Conservation (phyloP, 2,113 vertebrate species). For the cattle (Bos taurus) region DNA sequence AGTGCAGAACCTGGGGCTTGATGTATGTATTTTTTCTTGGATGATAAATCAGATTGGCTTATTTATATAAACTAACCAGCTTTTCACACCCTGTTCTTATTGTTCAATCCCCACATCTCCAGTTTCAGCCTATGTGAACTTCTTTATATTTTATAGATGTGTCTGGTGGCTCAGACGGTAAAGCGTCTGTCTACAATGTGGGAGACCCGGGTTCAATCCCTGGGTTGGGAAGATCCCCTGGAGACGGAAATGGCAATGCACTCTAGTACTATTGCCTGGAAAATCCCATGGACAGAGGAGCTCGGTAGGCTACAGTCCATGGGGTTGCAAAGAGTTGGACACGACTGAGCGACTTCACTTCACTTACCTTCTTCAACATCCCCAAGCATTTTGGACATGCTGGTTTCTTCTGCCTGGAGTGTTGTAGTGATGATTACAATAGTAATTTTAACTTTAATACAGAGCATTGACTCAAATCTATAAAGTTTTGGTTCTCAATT, state of each 20-base stretch:
- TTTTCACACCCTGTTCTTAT: neutral
- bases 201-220: too few relatives aligned
- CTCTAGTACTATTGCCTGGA: too few relatives aligned
- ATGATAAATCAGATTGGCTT: neutral
- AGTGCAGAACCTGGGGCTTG: neutral
- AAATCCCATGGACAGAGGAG: too few relatives aligned
- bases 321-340: accelerated
- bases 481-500: neutral
- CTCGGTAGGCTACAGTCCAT: too few relatives aligned
- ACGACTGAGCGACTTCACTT: too few relatives aligned
- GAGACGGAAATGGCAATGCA: too few relatives aligned
- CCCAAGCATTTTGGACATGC: neutral
- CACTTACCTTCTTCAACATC: neutral
- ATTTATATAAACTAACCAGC: neutral
- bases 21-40: neutral
- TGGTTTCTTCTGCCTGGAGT: neutral
- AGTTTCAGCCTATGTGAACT: neutral
- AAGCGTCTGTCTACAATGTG: too few relatives aligned
- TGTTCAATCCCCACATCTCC: neutral
- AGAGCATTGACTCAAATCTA: neutral
- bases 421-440: neutral
- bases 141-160: neutral
- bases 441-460: neutral
- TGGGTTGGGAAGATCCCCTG: too few relatives aligned
- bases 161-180: neutral